Evolutionary conservation across 2,113 vertebrate genomes (phyloP), one percentile per base, ranked within the genome.

Genomic region (Cairina moschata): DNA sequence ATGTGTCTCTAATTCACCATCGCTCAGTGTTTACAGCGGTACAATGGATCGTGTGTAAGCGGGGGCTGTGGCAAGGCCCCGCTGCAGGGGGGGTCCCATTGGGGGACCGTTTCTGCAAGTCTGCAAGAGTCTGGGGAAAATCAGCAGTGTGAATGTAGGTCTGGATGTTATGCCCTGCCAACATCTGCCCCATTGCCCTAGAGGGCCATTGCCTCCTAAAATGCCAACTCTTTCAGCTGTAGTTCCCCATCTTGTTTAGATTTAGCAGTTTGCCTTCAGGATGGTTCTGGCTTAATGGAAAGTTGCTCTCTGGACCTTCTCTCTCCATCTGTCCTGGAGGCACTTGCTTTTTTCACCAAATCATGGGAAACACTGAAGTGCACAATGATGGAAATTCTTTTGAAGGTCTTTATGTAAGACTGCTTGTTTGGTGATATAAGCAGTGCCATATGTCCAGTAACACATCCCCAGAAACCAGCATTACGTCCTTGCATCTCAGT

Each of bases 1-100:
- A 94, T 29, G 77, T 89, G 89, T 66, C 83, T 97, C 92, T 48
- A 85, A 95, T 97, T 96, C 88, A 17, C 77, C 74, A 2, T 55
- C 28, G 2, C 75, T 56, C 83, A 2, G 5, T 40, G 80, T 83
- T 88, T 63, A 80, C 88, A 75, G 62, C 9, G 1, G 56, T 55
- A 76, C 88, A 79, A 83, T 22, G 82, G 87, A 14, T 26, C 0
- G 2, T 59, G 91, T 91, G 89, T 75, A 76, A 52, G 74, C 11
- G 0, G 28, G 31, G 71, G 40, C 5, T 59, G 73, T 13, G 59
- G 68, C 44, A 12, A 18, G 15, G 73, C 85, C 54, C 46, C 4
- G 4, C 48, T 36, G 4, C 0, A 48, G 0, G 46, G n/a, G 5
- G 11, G 5, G 25, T 46, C 31, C 63, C 25, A 0, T 1, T 11